Evolutionary conservation across 2,888 invertebrate genomes (phyloP).

Genomic region (Nomada lathburiana): DNA sequence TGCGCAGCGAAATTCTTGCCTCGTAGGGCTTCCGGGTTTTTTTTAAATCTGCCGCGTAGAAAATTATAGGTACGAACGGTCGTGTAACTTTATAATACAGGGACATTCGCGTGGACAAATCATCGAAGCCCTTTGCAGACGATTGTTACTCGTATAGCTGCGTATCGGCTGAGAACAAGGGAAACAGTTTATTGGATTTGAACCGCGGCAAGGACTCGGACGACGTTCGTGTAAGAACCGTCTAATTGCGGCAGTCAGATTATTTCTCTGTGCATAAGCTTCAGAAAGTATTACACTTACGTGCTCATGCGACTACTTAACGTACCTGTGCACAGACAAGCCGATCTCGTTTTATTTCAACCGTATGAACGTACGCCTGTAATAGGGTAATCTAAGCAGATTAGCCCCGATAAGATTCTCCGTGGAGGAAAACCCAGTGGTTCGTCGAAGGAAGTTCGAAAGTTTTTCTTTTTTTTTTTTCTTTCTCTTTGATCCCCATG

Average conservation of each 20-base stretch:
- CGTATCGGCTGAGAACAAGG: not conserved
- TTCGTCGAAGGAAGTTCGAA: not conserved
- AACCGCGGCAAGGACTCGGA: not conserved
- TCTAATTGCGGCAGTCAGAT: not conserved
- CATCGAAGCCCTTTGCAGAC: not conserved
- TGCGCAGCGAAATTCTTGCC: too few species aligned
- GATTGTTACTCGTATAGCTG: not conserved
- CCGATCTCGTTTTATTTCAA: not conserved
- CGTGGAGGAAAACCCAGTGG: not conserved
- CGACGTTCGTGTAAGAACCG: not conserved
- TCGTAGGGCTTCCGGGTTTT: too few species aligned
- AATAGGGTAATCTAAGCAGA: slow-evolving; percentile 25
- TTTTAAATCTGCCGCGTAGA: too few species aligned
- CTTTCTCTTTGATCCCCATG: not conserved
- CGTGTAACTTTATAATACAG: too few species aligned
- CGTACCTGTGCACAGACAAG: not conserved
- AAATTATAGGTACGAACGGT: too few species aligned
- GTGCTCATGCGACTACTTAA: not conserved
- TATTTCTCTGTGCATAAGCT: not conserved
- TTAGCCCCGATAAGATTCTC: slow-evolving; percentile 5
- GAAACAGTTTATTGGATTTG: not conserved
- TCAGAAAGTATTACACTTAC: too few species aligned
- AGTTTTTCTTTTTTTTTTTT: not conserved
- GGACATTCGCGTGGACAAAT: not conserved
- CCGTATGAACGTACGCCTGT: not conserved